These are phyloP conservation scores for Chrysaora quinquecirrha DNA, from an alignment of 30 jellyfish, hydroid and myxozoan species.

Conservation along the genomic window DNA sequence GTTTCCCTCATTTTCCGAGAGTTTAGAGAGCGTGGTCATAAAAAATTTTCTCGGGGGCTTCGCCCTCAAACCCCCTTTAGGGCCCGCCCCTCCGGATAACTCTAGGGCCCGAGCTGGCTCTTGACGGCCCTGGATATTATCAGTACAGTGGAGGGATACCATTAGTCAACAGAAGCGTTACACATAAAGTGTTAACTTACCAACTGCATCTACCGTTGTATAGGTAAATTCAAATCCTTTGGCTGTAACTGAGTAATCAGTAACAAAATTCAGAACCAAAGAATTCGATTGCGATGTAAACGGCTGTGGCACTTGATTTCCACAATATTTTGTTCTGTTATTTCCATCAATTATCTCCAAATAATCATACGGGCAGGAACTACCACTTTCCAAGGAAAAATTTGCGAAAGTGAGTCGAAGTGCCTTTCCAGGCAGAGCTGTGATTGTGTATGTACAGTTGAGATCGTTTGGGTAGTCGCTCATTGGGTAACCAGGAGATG, in stretches of 20 bases:
- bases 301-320: background rate
- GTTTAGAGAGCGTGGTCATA: too few species aligned
- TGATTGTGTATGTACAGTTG: constrained; percentile 48
- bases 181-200: background rate
- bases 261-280: constrained; percentile 15
- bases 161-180: too few species aligned
- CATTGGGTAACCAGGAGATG: constrained; percentile 68
- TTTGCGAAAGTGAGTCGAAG: constrained; percentile 26
- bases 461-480: constrained; percentile 55
- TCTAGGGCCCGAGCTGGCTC: too few species aligned
- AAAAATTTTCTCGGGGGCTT: too few species aligned
- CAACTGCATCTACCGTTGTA: background rate
- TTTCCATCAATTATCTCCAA: constrained; percentile 47
- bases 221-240: constrained; percentile 19
- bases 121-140: too few species aligned
- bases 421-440: constrained; percentile 54
- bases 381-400: constrained; percentile 41
- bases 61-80: too few species aligned
- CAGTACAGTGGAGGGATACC: too few species aligned
- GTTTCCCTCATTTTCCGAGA: too few species aligned
- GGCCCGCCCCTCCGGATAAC: too few species aligned
- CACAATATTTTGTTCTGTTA: constrained; percentile 36
- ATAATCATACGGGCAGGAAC: constrained; percentile 42
- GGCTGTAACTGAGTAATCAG: constrained; percentile 42
- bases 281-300: constrained; percentile 42